These are phyloP conservation scores for Pionites leucogaster DNA, from an alignment of 2,113 vertebrate genomes.

Conservation along the genomic window DNA sequence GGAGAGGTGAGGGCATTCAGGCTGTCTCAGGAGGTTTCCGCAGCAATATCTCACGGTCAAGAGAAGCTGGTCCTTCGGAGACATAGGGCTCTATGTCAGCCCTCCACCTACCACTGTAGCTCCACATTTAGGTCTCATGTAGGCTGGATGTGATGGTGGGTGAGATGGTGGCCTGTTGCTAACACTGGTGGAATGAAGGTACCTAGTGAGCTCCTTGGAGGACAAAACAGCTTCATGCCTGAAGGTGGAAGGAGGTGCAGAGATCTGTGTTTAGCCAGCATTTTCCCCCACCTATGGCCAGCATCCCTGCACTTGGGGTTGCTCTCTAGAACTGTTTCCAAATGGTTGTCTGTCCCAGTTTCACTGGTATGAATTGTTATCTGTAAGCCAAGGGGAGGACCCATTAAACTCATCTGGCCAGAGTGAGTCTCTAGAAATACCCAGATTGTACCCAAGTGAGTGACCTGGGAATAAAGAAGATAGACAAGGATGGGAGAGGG, in stretches of 20 bases:
- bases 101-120: neutral
- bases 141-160: neutral
- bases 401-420: neutral
- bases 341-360: neutral
- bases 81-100: neutral
- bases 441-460: neutral
- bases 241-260: neutral
- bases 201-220: neutral
- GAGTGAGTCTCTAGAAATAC: neutral
- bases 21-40: neutral
- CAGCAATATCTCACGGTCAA: neutral
- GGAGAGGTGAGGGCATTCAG: neutral
- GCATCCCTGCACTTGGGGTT: neutral
- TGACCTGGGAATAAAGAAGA: neutral
- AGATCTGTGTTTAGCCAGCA: neutral
- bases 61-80: neutral
- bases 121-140: neutral
- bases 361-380: neutral
- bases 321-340: neutral
- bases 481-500: neutral
- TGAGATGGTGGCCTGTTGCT: neutral
- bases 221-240: neutral
- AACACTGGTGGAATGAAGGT: neutral
- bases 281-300: neutral
- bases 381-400: neutral